Evolutionary conservation across 2,797 vertebrate species (phyloP).

Genomic region (Anguilla pacifica): DNA sequence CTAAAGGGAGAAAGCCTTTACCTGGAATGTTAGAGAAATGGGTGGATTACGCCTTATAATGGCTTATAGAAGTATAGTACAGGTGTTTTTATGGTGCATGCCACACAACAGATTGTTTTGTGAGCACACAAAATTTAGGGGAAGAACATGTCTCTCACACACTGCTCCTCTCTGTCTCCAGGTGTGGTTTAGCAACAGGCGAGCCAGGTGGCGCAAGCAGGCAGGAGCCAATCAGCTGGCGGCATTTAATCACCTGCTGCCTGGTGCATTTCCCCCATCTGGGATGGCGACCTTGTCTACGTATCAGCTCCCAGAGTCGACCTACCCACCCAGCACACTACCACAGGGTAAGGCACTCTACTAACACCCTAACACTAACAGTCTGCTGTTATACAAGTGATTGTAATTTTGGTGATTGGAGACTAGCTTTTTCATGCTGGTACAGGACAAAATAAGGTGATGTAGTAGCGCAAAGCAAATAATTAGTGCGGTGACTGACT

Average conservation of each 20-base stretch:
- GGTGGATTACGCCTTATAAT: conserved; percentile 47
- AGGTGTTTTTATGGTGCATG: not conserved
- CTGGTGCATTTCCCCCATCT: conserved; percentile 90
- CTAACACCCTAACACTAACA: not conserved
- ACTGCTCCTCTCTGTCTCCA: conserved; percentile 49
- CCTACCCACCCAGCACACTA: conserved; percentile 85
- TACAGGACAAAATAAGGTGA: not conserved
- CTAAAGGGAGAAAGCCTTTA: conserved; percentile 52
- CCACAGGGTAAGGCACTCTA: conserved; percentile 83
- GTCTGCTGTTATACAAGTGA: not conserved
- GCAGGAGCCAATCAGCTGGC: conserved; percentile 96
- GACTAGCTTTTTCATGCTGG: not conserved
- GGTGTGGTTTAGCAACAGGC: conserved; percentile 98
- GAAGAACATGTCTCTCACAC: not conserved
- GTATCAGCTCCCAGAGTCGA: conserved; percentile 91
- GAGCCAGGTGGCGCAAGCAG: conserved; percentile 96
- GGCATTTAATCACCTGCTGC: conserved; percentile 95
- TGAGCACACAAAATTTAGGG: not conserved
- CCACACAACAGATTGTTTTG: not conserved
- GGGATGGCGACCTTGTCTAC: conserved; percentile 93
- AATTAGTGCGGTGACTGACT: not conserved
- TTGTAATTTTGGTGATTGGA: not conserved
- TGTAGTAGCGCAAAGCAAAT: not conserved
- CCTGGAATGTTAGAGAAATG: conserved; percentile 28
- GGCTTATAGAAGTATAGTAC: not conserved